Evolutionary conservation across 2,888 invertebrate genomes (phyloP).

Genomic region (Sminthurides aquaticus): DNA sequence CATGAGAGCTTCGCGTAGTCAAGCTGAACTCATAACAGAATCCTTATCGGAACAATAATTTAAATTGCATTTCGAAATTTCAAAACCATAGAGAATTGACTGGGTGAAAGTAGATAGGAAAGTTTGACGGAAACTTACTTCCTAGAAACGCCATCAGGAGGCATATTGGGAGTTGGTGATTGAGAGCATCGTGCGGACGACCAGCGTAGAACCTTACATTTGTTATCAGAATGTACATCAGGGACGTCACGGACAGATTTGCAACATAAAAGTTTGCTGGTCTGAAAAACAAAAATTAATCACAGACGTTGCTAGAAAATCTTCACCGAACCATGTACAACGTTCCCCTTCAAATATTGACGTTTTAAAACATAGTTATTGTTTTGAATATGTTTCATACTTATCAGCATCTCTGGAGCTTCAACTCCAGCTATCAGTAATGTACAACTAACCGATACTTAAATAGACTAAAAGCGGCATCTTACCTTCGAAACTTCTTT

Average conservation of each 20-base stretch:
- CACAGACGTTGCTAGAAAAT: too few species aligned
- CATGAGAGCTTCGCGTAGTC: too few species aligned
- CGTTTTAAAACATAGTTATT: too few species aligned
- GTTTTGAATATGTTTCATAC: too few species aligned
- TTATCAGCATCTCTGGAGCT: too few species aligned
- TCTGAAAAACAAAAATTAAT: slow-evolving; percentile 21
- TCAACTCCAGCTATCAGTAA: neutral
- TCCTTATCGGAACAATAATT: too few species aligned
- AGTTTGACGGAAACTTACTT: slow-evolving; percentile 9
- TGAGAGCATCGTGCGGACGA: slow-evolving; percentile 4
- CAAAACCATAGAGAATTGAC: too few species aligned
- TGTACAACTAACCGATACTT: neutral
- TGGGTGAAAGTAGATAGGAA: neutral
- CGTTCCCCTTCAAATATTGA: neutral
- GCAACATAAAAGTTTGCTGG: slow-evolving; percentile 38
- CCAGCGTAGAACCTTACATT: slow-evolving; percentile 21
- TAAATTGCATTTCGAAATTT: too few species aligned
- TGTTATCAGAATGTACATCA: slow-evolving; percentile 30
- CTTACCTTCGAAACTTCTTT: slow-evolving; percentile 17
- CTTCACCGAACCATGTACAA: neutral
- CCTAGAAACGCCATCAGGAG: slow-evolving; percentile 9
- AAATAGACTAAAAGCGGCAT: neutral
- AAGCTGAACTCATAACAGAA: too few species aligned
- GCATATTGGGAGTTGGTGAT: slow-evolving; percentile 5
- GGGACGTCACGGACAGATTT: slow-evolving; percentile 29